Base-by-base conservation (phyloP, 2,797 vertebrate genomes). In the Gobio occitaniae region DNA sequence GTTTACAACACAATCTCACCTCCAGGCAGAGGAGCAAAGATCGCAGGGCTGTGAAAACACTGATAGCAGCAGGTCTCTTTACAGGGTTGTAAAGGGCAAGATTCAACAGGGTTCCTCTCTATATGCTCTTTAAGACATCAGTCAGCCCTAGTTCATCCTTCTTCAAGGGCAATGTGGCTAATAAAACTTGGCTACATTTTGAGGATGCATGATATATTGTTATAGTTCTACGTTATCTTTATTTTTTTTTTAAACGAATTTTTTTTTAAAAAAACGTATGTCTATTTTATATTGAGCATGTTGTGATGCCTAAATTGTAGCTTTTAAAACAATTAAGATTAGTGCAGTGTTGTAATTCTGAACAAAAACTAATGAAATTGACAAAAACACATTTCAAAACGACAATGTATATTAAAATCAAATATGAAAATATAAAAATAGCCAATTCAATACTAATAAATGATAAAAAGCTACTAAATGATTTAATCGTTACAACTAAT, bases 1-100 rank as follows among this genome's bases (percentile, higher is more conserved):
- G 63, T 88, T 90, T 90, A 90, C 87, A 71, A 74, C 69, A 80
- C 78, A 78, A 86, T 83, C 89, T 87, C 86, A 68, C 84, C 84
- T 87, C 50, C 82, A 87, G 78, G 81, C 84, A 77, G 29, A 88
- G 82, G 79, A 87, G 48, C 87, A 90, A 87, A 84, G 86, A 88
- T 88, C 85, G 83, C 86, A 85, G 87, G 77, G 17, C 87, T 87
- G 86, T 89, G 83, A 90, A 90, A 84, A 66, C 74, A 82, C 63
- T 50, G 85, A 80, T 61, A 82, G 78, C 38, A 81, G 75, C 63
- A 80, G 80, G 69, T 78, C 75, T 70, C 72, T 78, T 87, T 87
- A 88, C 84, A 68, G 32, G 54, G 86, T 74, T 72, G 44, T 68
- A 79, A 82, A 89, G 83, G 78, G 81, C 83, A 76, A 47, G 63